phyloP scores from a whole-genome alignment of 2,888 invertebrate species.

The Diloba caeruleocephala region DNA sequence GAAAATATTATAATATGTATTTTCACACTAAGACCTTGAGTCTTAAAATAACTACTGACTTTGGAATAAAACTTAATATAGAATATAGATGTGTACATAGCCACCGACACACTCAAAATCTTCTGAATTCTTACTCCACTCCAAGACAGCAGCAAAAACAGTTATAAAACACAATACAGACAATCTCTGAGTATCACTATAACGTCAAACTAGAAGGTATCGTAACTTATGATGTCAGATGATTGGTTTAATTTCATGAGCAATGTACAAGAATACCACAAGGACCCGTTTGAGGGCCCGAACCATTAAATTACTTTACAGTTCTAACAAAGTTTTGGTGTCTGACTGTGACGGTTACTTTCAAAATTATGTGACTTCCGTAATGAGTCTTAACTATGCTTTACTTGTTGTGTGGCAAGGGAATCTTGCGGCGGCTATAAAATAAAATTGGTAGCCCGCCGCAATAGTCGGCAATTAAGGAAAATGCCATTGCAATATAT shows the following conservation, averaged over 20 bases:
- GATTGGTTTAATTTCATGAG: conserved; percentile 27
- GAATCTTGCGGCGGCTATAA: background rate
- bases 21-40: no score
- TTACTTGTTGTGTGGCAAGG: background rate
- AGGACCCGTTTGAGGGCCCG: conserved; percentile 14
- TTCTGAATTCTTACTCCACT: background rate
- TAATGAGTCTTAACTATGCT: background rate
- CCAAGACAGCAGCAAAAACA: background rate
- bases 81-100: no score
- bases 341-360: background rate
- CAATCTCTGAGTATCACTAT: conserved; percentile 13
- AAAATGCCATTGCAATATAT: no score
- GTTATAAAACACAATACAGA: no score
- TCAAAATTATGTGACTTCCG: background rate
- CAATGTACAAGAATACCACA: conserved; percentile 2
- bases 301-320: conserved; percentile 11
- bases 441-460: background rate
- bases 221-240: conserved; percentile 9
- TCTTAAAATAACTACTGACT: no score
- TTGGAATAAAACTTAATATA: no score
- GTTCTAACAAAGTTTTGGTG: conserved; percentile 6
- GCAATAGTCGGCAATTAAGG: background rate
- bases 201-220: conserved; percentile 9
- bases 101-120: no score
- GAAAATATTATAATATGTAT: no score